Base-by-base conservation (phyloP, 2,113 vertebrate species). In the Charadrius vociferus region DNA sequence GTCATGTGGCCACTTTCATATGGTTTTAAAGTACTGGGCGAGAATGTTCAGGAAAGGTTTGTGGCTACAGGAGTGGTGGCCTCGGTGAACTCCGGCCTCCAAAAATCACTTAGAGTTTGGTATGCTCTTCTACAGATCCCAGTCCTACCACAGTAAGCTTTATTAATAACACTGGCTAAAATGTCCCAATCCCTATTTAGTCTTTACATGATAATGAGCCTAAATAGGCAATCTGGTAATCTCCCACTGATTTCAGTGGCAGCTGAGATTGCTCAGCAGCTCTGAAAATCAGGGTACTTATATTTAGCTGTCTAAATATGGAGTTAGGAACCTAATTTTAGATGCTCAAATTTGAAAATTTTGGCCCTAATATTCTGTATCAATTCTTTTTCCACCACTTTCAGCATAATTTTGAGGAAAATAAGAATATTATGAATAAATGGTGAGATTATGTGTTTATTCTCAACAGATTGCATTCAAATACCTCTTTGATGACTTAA, bases 261-360 rank as follows among this genome's bases (percentile, higher is more conserved):
- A 97, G 91, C 88, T 94, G 94, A 37, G 72, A 94, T 95, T 96
- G 91, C 93, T 96, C 86, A 96, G 92, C 78, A 87, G 67, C 91
- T 94, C 50, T 74, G 72, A 81, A 94, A 96, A 95, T 91, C 80
- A 88, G 72, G 55, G 59, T 95, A 67, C 68, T 92, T 96, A 95
- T 90, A 93, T 86, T 93, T 95, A 95, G 95, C 37, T 81, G 19
- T 66, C 56, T 86, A 95, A 95, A 97, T 81, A 78, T 34, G 68
- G 59, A 78, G 50, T 67, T 78, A 45, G 41, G 23, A 91, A 83
- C 63, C 41, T 96, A 89, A 92, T 88, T 95, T 96, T 96, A 89
- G 77, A 50, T 6, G 29, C 4, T 80, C 3, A 84, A 29, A 91
- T 70, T 78, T 77, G 14, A 86, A 92, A 96, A 78, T 66, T 91